Evolutionary conservation across 2,888 invertebrate genomes (phyloP), one percentile per base, ranked within the genome.

Genomic region (Anticlea derivata): DNA sequence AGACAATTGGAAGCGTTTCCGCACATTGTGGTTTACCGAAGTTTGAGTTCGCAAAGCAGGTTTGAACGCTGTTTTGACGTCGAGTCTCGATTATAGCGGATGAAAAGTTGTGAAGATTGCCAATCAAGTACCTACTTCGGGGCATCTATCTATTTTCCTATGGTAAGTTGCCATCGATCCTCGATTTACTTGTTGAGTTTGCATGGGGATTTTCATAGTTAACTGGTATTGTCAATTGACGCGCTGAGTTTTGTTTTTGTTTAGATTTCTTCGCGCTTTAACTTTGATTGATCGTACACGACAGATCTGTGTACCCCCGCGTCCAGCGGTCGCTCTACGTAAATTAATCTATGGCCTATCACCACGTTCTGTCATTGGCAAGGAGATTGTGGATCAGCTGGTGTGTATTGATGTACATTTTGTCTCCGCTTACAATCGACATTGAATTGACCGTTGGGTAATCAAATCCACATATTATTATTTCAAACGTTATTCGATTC

Each of bases 91-190:
- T 70, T 70, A 57, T 66, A 63, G 61, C 55, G 60, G 68, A 63
- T 65, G 63, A 59, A 37, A 51, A 67, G 61, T 63, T 62, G 67
- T 60, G 72, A 77, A 77, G 78, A 78, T 72, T 55, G 66, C 63
- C 63, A 64, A 68, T 65, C 47, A 55, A 63, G 62, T 60, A n/a
- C 66, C 61, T 60, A 61, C 65, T 55, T 66, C 55, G 59, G 17
- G 27, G 27, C 57, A 63, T 61, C 63, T 56, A 59, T 48, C 10
- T 64, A 48, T 61, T 45, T 43, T 57, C 49, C 27, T 60, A 66
- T 71, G 82, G 82, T 82, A 80, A 82, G 82, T 82, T 73, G 62
- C 63, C 66, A 70, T 75, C 69, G 77, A 69, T 65, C 59, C 63
- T 66, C 71, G 69, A 65, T 65, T 69, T 69, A 71, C 70, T 70